Evolutionary conservation across 1,140 invertebrate species (phyloP), one percentile per base, ranked within the genome.

Genomic region (Neuroterus valhalla): DNA sequence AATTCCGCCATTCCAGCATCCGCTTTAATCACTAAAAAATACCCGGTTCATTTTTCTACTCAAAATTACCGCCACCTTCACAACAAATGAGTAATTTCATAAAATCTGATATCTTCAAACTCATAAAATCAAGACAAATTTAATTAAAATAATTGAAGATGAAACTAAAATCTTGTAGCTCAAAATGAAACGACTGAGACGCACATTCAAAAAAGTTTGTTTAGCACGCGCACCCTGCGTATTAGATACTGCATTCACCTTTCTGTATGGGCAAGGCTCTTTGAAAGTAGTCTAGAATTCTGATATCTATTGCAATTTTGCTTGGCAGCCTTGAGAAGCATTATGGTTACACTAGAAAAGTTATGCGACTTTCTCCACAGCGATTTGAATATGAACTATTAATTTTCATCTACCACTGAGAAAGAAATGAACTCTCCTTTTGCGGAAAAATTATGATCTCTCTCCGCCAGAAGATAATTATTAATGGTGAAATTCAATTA

Each of bases 1-100:
- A 99, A 89, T 78, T 98, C 96, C 1, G 97, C 97, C 72, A 95
- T 92, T 12, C 98, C 97, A 52, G 97, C 96, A 77, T 97, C 94
- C 76, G 94, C 93, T 70, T 95, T 94, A 82, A 96, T 94, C 67
- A 99, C 97, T 96, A 87, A 38, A 92, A 91, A 72, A 70, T 72
- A 70, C 48, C 38, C 66, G 14, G 10, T 70, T 42, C 43, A 14
- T 55, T 70, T 52, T 31, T 15, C 48, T 6, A 10, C 55, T 14
- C 17, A n/a, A 62, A 26, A 21, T 62, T 11, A 44, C 46, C 17
- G 10, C 3, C 14, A 12, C 55, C 50, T 62, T 71, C 15, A 3
- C 12, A 43, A 66, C 62, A 42, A 45, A 55, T 55, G 19, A 45
- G 43, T 69, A 69, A 46, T 71, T 31, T 68, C 38, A 8, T 62